Evolutionary conservation across 2,888 invertebrate species (phyloP), one percentile per base, ranked within the genome.

Genomic region (Lasioglossum morio): DNA sequence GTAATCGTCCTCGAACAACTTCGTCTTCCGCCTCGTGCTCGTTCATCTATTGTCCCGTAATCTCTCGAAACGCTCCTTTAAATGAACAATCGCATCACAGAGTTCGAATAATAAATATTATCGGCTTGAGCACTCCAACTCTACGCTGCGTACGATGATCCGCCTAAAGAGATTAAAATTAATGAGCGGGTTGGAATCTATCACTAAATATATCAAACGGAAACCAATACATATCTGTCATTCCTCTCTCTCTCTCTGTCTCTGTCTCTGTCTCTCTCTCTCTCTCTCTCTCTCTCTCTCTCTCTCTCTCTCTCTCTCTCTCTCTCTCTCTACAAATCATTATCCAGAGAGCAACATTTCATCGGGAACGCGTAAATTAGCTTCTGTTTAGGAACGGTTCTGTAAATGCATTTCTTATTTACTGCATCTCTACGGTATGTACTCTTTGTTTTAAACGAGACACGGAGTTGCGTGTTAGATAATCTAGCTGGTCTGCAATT

Each of bases 11-110:
- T n/a, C n/a, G n/a, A 72, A 48, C 78, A 53, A 66, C 72, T 48
- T 73, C 81, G 81, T 73, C 63, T 82, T 82, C 72, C 80, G 43
- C 40, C 53, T 37, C 69, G 76, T 27, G 40, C 77, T 72, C 48
- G 63, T 81, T 77, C 81, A 53, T 73, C 81, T 48, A 82, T 82
- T 82, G 81, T 73, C 40, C 37, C 72, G 72, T 78, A 78, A 82
- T 82, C 81, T 82, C 66, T 40, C 53, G 63, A 78, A 78, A 72
- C 78, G 72, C 46, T 30, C 48, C 63, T 73, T 73, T 73, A 73
- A 48, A 66, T 53, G 81, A 82, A 78, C 78, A 78, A 82, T 77
- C 77, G 77, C 40, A n/a, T 72, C 63, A 72, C 34, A 72, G 19
- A n/a, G 37, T 7, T 23, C 72, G 72, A 78, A 79, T 60, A 70